Conservation (phyloP, 2,888 invertebrate genomes). For the Punctoribates punctum region DNA sequence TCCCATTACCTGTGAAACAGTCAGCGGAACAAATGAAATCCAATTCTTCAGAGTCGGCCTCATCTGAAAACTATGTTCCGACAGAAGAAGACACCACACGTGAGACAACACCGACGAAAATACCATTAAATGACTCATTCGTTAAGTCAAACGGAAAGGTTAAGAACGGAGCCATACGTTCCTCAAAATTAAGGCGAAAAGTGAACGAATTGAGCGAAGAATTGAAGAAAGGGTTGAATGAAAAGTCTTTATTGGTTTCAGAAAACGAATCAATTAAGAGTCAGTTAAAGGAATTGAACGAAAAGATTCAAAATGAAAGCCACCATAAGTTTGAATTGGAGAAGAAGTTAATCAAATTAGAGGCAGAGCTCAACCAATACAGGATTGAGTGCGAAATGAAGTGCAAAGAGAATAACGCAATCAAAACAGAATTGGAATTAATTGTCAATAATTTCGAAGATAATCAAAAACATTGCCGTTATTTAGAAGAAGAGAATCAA, state of each 20-base stretch:
- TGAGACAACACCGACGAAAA: neutral
- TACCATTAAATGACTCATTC: neutral
- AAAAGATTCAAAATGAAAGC: neutral
- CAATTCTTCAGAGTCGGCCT: neutral
- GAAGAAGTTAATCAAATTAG: slow-evolving; percentile 26
- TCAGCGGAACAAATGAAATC: neutral
- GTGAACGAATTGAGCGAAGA: slow-evolving; percentile 18
- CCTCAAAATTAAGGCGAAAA: slow-evolving; percentile 6
- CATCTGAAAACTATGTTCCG: slow-evolving; percentile 1
- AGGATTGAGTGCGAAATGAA: slow-evolving; percentile 11
- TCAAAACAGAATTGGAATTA: neutral
- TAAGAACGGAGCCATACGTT: slow-evolving; percentile 26
- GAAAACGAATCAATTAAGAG: slow-evolving; percentile 2
- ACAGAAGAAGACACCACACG: neutral
- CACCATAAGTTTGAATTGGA: neutral
- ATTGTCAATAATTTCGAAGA: neutral
- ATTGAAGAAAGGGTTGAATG: neutral
- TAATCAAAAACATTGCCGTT: slow-evolving; percentile 9
- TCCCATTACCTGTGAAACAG: slow-evolving; percentile 26
- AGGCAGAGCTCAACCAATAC: slow-evolving; percentile 2
- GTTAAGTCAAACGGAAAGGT: slow-evolving; percentile 29
- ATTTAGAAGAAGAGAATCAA: slow-evolving; percentile 6
- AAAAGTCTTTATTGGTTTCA: neutral
- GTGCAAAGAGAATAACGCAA: slow-evolving; percentile 22
- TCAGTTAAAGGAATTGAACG: neutral